Base-by-base conservation (phyloP, 2,888 invertebrate genomes). In the Stenodera caucasica region DNA sequence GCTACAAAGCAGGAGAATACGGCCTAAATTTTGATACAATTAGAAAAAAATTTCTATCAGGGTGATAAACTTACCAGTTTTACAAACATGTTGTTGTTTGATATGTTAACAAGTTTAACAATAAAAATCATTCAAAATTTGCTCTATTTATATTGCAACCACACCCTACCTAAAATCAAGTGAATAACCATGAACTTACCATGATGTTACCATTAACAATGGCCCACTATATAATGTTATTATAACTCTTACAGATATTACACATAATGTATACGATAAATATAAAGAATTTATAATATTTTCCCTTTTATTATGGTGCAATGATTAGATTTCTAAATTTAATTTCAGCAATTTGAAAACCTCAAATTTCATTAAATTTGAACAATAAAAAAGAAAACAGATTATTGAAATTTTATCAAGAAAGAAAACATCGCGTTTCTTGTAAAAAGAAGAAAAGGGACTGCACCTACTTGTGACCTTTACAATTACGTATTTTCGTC, bases 1-100 rank as follows among this genome's bases (percentile, higher is more conserved):
- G 77, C 76, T 67, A 80, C 64, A n/a, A 68, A 66, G 65, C 78
- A 76, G 73, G 78, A 76, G 66, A 80, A 71, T 70, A 79, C 74
- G 65, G 76, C 76, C 77, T 79, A 76, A 70, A 60, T 37, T 18
- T 40, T 21, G 18, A 18, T 18, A 12, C 33, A 15, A 18, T 15
- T 26, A 23, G 15, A 14, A 12, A 37, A 37, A 14, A 37, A 5
- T 37, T 37, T 14, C n/a, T 37, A 15, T 4, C 2, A 40, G n/a
- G 37, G 37, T 40, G 15, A 8, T 18, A 9, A 57, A 76, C 77
- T 76, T 72, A 77, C 77, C 77, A 77, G 74, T 76, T 77, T 77
- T 76, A 76, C 76, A 71, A 77, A 77, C 77, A 77, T 76, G 72
- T 75, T 75, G 74, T 65, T 66, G 57, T 61, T 65, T 67, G 63